phyloP scores from a whole-genome alignment of 1,140 invertebrate genomes.

The Nasonia longicornis region DNA sequence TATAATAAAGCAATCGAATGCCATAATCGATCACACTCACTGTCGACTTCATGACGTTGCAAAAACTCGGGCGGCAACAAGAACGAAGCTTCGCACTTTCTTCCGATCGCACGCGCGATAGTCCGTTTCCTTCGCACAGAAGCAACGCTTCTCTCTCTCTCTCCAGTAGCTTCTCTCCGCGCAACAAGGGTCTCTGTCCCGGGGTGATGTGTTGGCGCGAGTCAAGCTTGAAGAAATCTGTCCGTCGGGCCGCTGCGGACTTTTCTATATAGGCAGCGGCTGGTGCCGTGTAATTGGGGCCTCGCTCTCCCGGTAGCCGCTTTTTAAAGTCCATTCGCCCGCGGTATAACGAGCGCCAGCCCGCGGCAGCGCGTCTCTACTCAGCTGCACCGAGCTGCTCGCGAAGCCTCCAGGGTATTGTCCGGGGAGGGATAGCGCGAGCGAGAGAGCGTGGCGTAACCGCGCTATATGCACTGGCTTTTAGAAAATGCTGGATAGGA shows the following conservation, averaged over 20 bases:
- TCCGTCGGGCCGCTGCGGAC: slow-evolving; percentile 48
- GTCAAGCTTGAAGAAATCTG: slow-evolving; percentile 57
- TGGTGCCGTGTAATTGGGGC: slow-evolving; percentile 30
- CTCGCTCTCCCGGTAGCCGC: slow-evolving; percentile 46
- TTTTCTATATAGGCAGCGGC: slow-evolving; percentile 59
- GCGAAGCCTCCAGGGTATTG: slow-evolving; percentile 29
- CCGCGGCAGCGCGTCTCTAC: slow-evolving; percentile 10
- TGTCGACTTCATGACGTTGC: slow-evolving; percentile 32
- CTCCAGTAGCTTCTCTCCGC: not conserved
- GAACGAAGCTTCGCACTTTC: not conserved
- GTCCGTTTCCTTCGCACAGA: not conserved
- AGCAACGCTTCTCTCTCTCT: not conserved
- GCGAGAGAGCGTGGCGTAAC: slow-evolving; percentile 28
- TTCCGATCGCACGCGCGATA: not conserved
- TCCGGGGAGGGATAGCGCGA: not conserved
- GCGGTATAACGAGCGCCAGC: slow-evolving; percentile 48
- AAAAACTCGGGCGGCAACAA: not conserved
- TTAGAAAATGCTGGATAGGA: slow-evolving; percentile 31
- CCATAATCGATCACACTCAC: slow-evolving; percentile 44
- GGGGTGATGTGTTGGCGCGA: slow-evolving; percentile 48
- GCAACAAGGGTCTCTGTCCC: not conserved
- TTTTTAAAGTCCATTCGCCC: slow-evolving; percentile 60
- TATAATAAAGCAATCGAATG: not conserved
- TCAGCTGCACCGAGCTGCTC: not conserved
- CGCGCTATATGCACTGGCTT: not conserved